Evolutionary conservation across 2,888 invertebrate genomes (phyloP).

Genomic region (Aleiodes leptofemur): DNA sequence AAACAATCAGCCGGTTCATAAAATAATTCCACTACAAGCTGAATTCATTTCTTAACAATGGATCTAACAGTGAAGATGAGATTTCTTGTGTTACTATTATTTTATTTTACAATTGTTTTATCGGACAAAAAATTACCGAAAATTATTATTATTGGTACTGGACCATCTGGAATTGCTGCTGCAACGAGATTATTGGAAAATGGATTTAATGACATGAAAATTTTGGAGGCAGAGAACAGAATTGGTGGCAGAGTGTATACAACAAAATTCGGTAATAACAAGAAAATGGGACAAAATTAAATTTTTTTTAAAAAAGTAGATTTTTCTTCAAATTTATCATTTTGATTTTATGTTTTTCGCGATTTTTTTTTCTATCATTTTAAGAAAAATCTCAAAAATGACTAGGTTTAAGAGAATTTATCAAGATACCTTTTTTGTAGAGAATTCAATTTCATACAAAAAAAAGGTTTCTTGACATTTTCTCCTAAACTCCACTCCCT

Average conservation of each 20-base stretch:
- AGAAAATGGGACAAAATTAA: too few relatives aligned
- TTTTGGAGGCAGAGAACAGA: slow-evolving; percentile 76
- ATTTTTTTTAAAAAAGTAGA: too few relatives aligned
- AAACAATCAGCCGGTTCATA: neutral
- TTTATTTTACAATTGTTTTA: neutral
- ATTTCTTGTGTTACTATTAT: neutral
- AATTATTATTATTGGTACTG: slow-evolving; percentile 78
- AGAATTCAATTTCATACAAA: neutral
- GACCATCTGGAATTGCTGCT: slow-evolving; percentile 78
- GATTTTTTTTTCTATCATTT: too few relatives aligned
- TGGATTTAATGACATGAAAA: slow-evolving; percentile 74
- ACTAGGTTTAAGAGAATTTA: too few relatives aligned
- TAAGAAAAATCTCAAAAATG: too few relatives aligned
- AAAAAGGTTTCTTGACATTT: slow-evolving; percentile 2
- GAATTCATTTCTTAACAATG: neutral
- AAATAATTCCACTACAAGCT: neutral
- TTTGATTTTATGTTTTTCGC: too few relatives aligned
- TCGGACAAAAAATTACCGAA: slow-evolving; percentile 40
- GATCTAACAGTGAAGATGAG: neutral
- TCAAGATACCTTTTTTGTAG: too few relatives aligned
- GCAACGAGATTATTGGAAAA: slow-evolving; percentile 75
- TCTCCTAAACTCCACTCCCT: neutral
- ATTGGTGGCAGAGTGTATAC: slow-evolving; percentile 76
- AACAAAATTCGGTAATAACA: slow-evolving; percentile 70
- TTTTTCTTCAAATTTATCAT: too few relatives aligned